Conservation (phyloP, 2,797 vertebrate species). For the Trichosurus vulpecula region DNA sequence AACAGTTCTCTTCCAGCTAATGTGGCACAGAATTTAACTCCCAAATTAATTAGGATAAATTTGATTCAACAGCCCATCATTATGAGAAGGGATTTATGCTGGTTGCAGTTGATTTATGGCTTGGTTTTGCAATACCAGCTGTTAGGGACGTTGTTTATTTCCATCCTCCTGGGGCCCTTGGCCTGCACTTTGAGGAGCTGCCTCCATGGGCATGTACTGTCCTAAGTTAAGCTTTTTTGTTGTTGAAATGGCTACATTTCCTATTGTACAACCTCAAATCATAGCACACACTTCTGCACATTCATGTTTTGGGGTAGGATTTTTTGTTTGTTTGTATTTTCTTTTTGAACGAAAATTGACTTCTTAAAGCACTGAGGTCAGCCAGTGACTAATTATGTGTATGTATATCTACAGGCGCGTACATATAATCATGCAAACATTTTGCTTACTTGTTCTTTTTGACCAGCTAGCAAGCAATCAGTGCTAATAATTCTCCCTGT, state of each 20-base stretch:
- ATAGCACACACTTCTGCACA: background rate
- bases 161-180: background rate
- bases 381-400: background rate
- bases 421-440: background rate
- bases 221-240: background rate
- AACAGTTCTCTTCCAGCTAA: slow-evolving; percentile 34
- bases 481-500: background rate
- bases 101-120: background rate
- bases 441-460: background rate
- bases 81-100: background rate
- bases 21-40: background rate
- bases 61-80: background rate
- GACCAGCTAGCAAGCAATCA: background rate
- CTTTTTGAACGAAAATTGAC: background rate
- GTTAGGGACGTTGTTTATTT: background rate
- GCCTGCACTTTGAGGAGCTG: background rate
- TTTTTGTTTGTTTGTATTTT: background rate
- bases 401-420: background rate
- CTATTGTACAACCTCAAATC: background rate
- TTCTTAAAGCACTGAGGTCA: background rate
- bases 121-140: background rate
- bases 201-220: background rate
- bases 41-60: background rate
- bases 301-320: background rate
- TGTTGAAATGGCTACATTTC: background rate